Conservation (phyloP, 2,888 invertebrate species). For the Drosophila kokeensis region DNA sequence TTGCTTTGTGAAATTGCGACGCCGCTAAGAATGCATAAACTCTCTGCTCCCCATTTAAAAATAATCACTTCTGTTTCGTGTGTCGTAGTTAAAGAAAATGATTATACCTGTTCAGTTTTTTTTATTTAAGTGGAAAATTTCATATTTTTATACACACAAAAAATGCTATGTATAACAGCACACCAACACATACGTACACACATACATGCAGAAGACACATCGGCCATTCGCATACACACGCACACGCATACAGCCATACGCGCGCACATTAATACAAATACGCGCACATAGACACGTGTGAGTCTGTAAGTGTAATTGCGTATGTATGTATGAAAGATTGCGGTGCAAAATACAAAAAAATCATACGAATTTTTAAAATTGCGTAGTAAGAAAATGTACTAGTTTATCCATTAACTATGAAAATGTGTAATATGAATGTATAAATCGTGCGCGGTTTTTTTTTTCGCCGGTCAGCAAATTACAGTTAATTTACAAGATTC, state of each 20-base stretch:
- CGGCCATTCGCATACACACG: slow-evolving; percentile 65
- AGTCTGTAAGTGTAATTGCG: slow-evolving; percentile 39
- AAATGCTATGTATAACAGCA: slow-evolving; percentile 82
- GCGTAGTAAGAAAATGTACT: slow-evolving; percentile 63
- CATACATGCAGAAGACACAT: slow-evolving; percentile 43
- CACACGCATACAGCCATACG: slow-evolving; percentile 61
- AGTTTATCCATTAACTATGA: slow-evolving; percentile 31
- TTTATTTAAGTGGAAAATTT: slow-evolving; percentile 76
- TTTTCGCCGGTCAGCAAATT: slow-evolving; percentile 28
- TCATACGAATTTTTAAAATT: slow-evolving; percentile 74
- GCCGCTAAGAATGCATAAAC: slow-evolving; percentile 16
- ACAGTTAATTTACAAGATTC: neutral
- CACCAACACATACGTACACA: slow-evolving; percentile 62
- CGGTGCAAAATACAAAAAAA: slow-evolving; percentile 78
- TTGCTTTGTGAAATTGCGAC: slow-evolving; percentile 40
- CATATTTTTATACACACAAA: slow-evolving; percentile 81
- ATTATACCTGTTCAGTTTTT: slow-evolving; percentile 15
- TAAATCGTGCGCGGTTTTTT: slow-evolving; percentile 19
- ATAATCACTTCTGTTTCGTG: slow-evolving; percentile 8
- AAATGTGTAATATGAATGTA: slow-evolving; percentile 21
- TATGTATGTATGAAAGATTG: slow-evolving; percentile 65
- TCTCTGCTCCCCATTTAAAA: slow-evolving; percentile 3
- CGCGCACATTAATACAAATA: slow-evolving; percentile 41
- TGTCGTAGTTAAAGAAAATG: slow-evolving; percentile 9
- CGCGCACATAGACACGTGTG: slow-evolving; percentile 57